Conservation (phyloP, 2,113 vertebrate species). For the Cisticola juncidis region DNA sequence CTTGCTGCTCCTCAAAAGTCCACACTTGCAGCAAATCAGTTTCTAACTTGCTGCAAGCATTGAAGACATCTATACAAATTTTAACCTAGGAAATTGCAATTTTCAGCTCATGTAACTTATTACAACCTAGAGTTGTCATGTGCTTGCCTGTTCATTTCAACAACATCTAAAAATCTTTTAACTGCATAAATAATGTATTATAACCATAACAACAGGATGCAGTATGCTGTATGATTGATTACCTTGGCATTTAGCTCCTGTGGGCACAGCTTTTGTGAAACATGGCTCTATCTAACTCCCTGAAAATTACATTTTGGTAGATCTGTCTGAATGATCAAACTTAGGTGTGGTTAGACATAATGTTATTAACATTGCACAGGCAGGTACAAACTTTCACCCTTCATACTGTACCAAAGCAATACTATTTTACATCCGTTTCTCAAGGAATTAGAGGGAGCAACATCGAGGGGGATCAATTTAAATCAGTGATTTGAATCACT, state of each 20-base stretch:
- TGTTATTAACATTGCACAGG: background rate
- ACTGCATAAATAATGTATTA: conserved; percentile 45
- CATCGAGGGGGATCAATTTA: background rate
- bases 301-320: conserved; percentile 50
- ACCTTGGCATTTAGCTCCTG: conserved; percentile 31
- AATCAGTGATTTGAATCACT: background rate
- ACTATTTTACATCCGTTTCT: background rate
- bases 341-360: background rate
- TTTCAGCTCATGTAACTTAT: conserved; percentile 18
- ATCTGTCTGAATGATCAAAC: conserved; percentile 3
- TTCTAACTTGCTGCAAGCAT: background rate
- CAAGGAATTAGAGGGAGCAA: background rate
- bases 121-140: background rate
- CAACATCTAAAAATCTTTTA: conserved; percentile 43
- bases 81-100: background rate
- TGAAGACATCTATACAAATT: background rate
- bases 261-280: conserved; percentile 46
- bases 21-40: background rate
- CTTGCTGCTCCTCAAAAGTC: accelerated
- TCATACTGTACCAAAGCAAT: background rate
- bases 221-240: conserved; percentile 39
- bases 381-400: background rate
- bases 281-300: background rate
- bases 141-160: conserved; percentile 11
- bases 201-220: conserved; percentile 20